Base-by-base conservation (phyloP, 1,140 invertebrate genomes). In the Drosophila repletoides region DNA sequence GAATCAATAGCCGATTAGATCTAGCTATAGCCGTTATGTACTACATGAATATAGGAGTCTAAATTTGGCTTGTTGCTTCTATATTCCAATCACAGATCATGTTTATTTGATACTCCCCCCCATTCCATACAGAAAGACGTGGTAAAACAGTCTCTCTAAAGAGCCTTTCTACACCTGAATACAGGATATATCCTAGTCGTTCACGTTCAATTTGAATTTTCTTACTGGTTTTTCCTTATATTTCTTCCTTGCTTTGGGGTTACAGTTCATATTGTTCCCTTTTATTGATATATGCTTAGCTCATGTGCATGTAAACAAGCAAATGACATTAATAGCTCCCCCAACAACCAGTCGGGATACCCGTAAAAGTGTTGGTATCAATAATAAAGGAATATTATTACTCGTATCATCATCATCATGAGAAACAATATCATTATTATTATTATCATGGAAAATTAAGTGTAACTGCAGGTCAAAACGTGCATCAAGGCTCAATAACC, bases 391-490 rank as follows among this genome's bases (percentile, higher is more conserved):
- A 70, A 66, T 36, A 74, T 72, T 67, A 77, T 60, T 43, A 53
- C 60, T 21, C 46, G 31, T 28, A 68, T 76, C 40, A 40, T 48
- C 36, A 38, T 63, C 22, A 49, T 61, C 21, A 43, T 52, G n/a
- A n/a, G n/a, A n/a, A n/a, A n/a, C 43, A 22, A 41, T 19, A 52
- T 58, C 33, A 61, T 40, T 36, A 29, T 36, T 10, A 69, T 29
- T 15, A 12, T 51, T 22, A 34, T 21, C 49, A 51, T 29, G 40
- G 41, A 43, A 66, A 64, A 53, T 86, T 72, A 86, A 79, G 75
- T 84, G 70, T 79, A 80, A 68, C 80, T 86, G 79, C 74, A 84
- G 79, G 80, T 84, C 80, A 75, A 61, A 71, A 36, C 70, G 52
- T 69, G 76, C 76, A 83, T 40, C 61, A 33, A 12, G 19, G 26